A percentile compares a stretch with the other conserved stretches of the same genome.
Conservation (phyloP, 1,140 invertebrate genomes). For the Drosophila athabasca region DNA sequence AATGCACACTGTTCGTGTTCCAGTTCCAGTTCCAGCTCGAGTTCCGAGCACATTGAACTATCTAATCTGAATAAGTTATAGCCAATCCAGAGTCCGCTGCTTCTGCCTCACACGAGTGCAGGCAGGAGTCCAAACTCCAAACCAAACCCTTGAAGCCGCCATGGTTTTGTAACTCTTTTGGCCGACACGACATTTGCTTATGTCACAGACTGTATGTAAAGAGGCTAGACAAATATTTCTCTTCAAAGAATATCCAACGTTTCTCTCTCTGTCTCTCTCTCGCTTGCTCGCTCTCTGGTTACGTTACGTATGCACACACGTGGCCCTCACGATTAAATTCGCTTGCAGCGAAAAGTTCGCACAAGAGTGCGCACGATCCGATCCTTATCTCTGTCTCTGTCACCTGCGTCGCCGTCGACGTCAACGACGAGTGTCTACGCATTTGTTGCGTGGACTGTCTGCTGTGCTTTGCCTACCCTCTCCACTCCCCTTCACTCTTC, state of each 20-base stretch:
- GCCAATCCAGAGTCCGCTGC: background rate
- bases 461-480: background rate
- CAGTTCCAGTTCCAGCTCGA: background rate
- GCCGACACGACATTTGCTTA: no score
- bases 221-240: no score
- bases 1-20: background rate
- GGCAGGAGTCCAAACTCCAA: slow-evolving; percentile 28
- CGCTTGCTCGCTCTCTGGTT: background rate
- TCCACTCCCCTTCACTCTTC: no score
- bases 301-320: slow-evolving; percentile 33
- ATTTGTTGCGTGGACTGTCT: slow-evolving; percentile 25
- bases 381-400: slow-evolving; percentile 4
- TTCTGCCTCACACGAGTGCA: slow-evolving; percentile 2
- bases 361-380: slow-evolving; percentile 2
- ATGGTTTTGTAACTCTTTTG: no score
- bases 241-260: no score
- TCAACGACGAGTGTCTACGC: slow-evolving; percentile 13
- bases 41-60: slow-evolving; percentile 18
- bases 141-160: background rate
- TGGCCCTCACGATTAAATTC: slow-evolving; percentile 47
- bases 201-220: no score
- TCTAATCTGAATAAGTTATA: slow-evolving; percentile 11
- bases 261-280: no score
- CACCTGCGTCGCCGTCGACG: slow-evolving; percentile 3
- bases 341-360: slow-evolving; percentile 41